Evolutionary conservation across 2,888 invertebrate genomes (phyloP).

Genomic region (Epicampocera succincta): DNA sequence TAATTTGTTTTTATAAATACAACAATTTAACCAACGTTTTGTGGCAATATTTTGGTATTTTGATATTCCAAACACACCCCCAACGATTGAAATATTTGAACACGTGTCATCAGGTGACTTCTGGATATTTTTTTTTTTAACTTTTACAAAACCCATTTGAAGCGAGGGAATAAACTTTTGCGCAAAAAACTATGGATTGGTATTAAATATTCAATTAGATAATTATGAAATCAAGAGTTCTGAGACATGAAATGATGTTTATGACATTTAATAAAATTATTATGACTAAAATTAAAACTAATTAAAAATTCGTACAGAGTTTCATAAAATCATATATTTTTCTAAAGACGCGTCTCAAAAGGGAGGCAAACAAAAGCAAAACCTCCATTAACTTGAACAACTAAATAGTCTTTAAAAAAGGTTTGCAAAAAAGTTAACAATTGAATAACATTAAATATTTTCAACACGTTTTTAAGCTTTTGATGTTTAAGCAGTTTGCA

Average conservation of each 20-base stretch:
- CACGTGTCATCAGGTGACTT: too few species aligned
- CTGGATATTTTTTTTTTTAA: too few species aligned
- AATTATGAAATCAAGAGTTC: constrained; percentile 30
- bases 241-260: neutral
- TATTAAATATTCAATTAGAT: neutral
- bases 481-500: neutral
- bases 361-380: neutral
- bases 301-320: constrained; percentile 37
- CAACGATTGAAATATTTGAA: too few species aligned
- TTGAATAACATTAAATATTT: constrained; percentile 27
- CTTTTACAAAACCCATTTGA: too few species aligned
- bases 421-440: constrained; percentile 3
- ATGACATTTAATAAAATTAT: constrained; percentile 2
- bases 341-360: constrained; percentile 18
- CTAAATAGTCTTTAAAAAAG: neutral
- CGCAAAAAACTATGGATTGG: too few species aligned
- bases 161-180: too few species aligned
- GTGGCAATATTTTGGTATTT: too few species aligned
- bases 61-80: too few species aligned
- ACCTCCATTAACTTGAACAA: neutral
- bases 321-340: neutral
- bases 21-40: too few species aligned
- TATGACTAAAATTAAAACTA: constrained; percentile 1
- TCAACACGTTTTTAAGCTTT: constrained; percentile 38
- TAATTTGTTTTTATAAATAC: too few species aligned